A percentile compares a stretch with the other conserved stretches of the same genome.
phyloP scores from a whole-genome alignment of 92 coral and sea anemone species.

The Palythoa heliodiscus region DNA sequence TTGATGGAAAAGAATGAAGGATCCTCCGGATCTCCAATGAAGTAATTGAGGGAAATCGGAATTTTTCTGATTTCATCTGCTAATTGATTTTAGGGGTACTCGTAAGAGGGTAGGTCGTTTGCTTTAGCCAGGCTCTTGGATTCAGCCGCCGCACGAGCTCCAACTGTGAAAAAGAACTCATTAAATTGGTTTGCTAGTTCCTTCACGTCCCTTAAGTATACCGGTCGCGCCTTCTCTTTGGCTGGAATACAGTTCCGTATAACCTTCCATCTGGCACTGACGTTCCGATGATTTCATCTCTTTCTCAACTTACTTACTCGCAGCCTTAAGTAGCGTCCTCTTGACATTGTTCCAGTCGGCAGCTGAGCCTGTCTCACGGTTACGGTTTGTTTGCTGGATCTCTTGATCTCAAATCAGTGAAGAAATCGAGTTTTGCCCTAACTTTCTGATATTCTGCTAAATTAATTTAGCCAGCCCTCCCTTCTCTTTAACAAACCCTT shows the following conservation, averaged over 20 bases:
- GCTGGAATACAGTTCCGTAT: neutral
- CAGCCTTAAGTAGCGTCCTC: slow-evolving; percentile 5
- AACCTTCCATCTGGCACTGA: neutral
- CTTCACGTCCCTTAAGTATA: no score
- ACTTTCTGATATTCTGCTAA: no score
- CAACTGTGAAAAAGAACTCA: neutral
- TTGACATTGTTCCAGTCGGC: slow-evolving; percentile 6
- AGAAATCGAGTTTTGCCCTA: no score
- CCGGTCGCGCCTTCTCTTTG: neutral
- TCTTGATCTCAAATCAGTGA: no score
- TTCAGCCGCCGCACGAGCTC: neutral
- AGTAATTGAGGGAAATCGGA: slow-evolving; percentile 50
- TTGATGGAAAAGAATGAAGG: slow-evolving; percentile 43
- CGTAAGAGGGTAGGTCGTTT: slow-evolving; percentile 39
- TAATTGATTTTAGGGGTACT: slow-evolving; percentile 17
- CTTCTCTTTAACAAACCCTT: no score
- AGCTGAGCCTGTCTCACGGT: neutral
- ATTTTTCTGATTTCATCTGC: slow-evolving; percentile 42
- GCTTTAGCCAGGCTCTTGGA: neutral
- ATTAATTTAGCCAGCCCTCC: no score
- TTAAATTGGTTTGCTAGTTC: no score
- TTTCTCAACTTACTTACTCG: slow-evolving; percentile 2
- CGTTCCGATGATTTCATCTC: neutral
- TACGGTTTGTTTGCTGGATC: neutral
- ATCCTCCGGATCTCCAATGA: slow-evolving; percentile 40